Evolutionary conservation across 1,140 invertebrate genomes (phyloP).

Genomic region (Sinella curviseta): DNA sequence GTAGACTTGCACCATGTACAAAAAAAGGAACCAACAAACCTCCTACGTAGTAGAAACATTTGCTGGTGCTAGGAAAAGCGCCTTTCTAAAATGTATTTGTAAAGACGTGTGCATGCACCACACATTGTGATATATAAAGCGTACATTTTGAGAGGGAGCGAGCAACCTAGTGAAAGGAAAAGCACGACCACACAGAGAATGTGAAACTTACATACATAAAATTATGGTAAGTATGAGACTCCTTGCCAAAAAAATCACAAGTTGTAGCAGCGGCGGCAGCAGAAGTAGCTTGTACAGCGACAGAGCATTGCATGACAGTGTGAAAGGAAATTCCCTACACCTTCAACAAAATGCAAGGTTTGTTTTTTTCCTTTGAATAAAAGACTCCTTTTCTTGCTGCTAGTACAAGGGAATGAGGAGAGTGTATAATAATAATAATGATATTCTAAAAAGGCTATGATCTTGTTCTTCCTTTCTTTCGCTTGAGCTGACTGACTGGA

Average conservation of each 20-base stretch:
- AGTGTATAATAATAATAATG: not conserved
- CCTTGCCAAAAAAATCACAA: constrained; percentile 10
- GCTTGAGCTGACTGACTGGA: not conserved
- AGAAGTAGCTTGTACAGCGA: not conserved
- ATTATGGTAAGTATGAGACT: not conserved
- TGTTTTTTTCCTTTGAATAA: constrained; percentile 1
- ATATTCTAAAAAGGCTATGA: not conserved
- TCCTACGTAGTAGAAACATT: not conserved
- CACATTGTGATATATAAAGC: too few relatives aligned
- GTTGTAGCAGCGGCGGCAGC: not conserved
- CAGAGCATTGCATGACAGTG: not conserved
- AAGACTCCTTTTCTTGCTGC: not conserved
- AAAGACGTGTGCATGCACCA: not conserved
- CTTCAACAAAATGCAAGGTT: constrained; percentile 1
- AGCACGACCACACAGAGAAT: not conserved
- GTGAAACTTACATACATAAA: not conserved
- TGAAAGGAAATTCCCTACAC: not conserved
- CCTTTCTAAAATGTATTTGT: not conserved
- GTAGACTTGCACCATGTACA: not conserved
- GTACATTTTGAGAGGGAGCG: too few relatives aligned
- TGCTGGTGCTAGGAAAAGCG: not conserved
- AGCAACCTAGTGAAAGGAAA: too few relatives aligned
- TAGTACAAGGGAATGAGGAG: not conserved
- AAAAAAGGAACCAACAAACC: not conserved
- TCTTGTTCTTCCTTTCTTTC: not conserved